Evolutionary conservation across 2,113 vertebrate species (phyloP), one percentile per base, ranked within the genome.

Genomic region (Phoxinus phoxinus): DNA sequence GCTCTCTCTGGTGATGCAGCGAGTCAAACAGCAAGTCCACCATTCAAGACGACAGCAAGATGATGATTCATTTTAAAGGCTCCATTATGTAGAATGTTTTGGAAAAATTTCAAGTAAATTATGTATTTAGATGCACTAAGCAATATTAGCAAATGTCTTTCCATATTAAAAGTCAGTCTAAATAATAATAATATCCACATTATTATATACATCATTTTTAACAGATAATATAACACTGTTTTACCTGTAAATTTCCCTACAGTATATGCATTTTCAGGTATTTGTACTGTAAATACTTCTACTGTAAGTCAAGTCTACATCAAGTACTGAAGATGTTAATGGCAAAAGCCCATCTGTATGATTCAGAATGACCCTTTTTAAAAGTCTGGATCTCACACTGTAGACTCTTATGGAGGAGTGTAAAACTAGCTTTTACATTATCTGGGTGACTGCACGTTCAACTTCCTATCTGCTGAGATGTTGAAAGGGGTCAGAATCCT

Each of bases 341-440:
- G 6, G 51, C 17, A 7, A 53, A 21, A 53, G 51, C 17, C 51
- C 51, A 53, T 2, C 12, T 15, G 11, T 12, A 23, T 58, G 30
- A 37, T 59, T 78, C 32, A 58, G 19, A 35, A 59, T 35, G 11
- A 56, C 11, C 2, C 8, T 78, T 78, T 37, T 59, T 35, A 5
- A 35, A n/a, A n/a, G 6, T 25, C 21, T 23, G 19, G 11, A 21
- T 78, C 48, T 35, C 4, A 58, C 58, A 27, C 46, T 10, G 12
- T 8, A 53, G 44, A 32, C 46, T 27, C 23, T 30, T 21, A 53
- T 56, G 53, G 21, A 41, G 58, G 30, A 65, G 17, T 15, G 25
- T 41, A 51, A 17, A 46, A 74, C 44, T 44, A 37, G 25, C 15
- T 48, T 73, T 73, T 61, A 30, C 85, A 86, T 81, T 86, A 75